A percentile compares a stretch with the other conserved stretches of the same genome.
These are phyloP conservation scores for Zosterops hypoxanthus DNA, from an alignment of 2,113 vertebrate species.

Conservation along the genomic window DNA sequence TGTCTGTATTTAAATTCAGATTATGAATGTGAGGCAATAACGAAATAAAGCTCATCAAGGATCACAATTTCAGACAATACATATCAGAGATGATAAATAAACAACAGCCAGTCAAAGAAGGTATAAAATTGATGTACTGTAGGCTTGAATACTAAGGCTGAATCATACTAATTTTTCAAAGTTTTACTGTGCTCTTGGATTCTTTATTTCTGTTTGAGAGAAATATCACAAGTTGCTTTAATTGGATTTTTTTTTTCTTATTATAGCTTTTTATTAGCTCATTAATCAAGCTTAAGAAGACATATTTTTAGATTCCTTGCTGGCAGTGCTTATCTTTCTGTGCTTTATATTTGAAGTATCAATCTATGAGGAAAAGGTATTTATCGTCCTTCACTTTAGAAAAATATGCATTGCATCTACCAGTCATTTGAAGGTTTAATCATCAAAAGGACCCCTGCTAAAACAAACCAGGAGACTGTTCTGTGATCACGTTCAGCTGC, in stretches of 20 bases:
- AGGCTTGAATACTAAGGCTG: background rate
- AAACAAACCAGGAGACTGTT: background rate
- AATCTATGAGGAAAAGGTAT: background rate
- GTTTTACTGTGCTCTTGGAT: conserved; percentile 35
- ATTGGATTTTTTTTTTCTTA: conserved; percentile 57
- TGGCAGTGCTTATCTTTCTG: conserved; percentile 15
- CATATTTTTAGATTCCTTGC: conserved; percentile 39
- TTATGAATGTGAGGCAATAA: background rate
- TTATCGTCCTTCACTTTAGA: background rate
- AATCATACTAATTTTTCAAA: conserved; percentile 18
- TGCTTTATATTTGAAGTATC: conserved; percentile 28
- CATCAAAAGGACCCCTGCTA: background rate
- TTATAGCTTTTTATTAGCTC: conserved; percentile 50
- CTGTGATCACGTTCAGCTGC: background rate
- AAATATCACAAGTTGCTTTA: conserved; percentile 47
- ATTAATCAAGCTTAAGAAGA: conserved; percentile 59
- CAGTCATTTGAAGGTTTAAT: background rate
- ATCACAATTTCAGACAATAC: background rate
- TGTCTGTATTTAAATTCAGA: background rate
- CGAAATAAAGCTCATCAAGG: background rate
- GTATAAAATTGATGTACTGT: conserved; percentile 13
- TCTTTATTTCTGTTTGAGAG: conserved; percentile 43
- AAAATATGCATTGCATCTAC: background rate
- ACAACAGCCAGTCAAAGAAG: background rate
- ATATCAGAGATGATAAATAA: conserved; percentile 1